These are phyloP conservation scores for Melanophora roralis DNA, from an alignment of 2,888 invertebrate genomes.

Conservation along the genomic window DNA sequence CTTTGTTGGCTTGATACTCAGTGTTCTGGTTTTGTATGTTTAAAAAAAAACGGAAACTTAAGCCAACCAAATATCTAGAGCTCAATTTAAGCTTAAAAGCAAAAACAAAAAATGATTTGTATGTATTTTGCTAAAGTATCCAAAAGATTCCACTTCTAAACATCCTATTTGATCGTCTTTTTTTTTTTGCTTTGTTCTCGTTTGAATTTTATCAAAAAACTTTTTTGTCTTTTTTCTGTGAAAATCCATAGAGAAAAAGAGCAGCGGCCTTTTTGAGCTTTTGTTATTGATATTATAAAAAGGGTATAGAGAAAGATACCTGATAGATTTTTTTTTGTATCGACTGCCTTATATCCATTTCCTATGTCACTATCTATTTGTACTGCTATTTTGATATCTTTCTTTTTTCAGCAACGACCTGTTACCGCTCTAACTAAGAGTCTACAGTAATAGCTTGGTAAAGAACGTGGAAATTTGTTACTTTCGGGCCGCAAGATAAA, in stretches of 20 bases:
- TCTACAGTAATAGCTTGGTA: too few relatives aligned
- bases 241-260: slow-evolving; percentile 18
- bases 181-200: not conserved
- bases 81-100: slow-evolving; percentile 25
- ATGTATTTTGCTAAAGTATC: slow-evolving; percentile 51
- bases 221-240: not conserved
- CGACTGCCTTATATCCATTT: too few relatives aligned
- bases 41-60: slow-evolving; percentile 50
- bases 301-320: slow-evolving; percentile 36
- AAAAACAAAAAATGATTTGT: slow-evolving; percentile 57
- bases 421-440: too few relatives aligned
- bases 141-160: slow-evolving; percentile 50
- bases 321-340: too few relatives aligned
- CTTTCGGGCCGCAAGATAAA: too few relatives aligned
- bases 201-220: too few relatives aligned
- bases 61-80: slow-evolving; percentile 15
- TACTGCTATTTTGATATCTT: too few relatives aligned
- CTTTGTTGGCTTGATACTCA: slow-evolving; percentile 43
- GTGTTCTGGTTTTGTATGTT: slow-evolving; percentile 46
- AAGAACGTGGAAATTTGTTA: too few relatives aligned
- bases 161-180: slow-evolving; percentile 31
- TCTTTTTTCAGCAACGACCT: too few relatives aligned
- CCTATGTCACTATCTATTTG: too few relatives aligned
- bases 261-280: slow-evolving; percentile 59
- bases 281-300: slow-evolving; percentile 56